These are phyloP conservation scores for Ylistrum balloti DNA, from an alignment of 1,140 invertebrate genomes.

Conservation along the genomic window DNA sequence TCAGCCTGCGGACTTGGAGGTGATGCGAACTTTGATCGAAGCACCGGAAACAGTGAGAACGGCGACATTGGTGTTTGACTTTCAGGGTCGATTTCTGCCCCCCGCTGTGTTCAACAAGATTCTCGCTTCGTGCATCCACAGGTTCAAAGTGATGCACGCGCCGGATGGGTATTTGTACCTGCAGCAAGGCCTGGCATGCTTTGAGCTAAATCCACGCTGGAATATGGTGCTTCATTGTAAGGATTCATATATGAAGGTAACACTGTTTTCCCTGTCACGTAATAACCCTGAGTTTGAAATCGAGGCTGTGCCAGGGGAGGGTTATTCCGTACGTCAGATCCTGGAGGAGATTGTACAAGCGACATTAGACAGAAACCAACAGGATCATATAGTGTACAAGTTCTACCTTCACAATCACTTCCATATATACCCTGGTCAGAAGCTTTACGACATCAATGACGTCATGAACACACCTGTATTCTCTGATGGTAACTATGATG, in stretches of 20 bases:
- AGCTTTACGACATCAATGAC: not conserved
- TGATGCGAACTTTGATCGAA: not conserved
- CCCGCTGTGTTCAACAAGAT: constrained; percentile 19
- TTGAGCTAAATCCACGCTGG: not conserved
- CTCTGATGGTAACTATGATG: not conserved
- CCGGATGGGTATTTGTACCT: not conserved
- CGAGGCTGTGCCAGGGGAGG: not conserved
- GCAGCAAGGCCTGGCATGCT: not conserved
- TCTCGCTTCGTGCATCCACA: not conserved
- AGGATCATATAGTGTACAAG: not conserved
- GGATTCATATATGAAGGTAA: not conserved
- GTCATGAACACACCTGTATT: not conserved
- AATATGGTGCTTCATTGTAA: constrained; percentile 30
- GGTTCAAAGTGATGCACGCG: constrained; percentile 19
- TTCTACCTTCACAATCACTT: not conserved
- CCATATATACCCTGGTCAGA: not conserved
- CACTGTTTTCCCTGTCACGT: not conserved
- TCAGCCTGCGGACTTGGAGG: not conserved
- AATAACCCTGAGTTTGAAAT: not conserved
- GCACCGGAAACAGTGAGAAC: not conserved
- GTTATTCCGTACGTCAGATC: not conserved
- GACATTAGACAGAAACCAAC: not conserved
- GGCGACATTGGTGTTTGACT: not conserved
- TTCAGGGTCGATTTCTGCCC: not conserved
- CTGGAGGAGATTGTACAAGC: constrained; percentile 21